phyloP scores from a whole-genome alignment of 2,888 invertebrate species.

The Amblyjoppa proteus region DNA sequence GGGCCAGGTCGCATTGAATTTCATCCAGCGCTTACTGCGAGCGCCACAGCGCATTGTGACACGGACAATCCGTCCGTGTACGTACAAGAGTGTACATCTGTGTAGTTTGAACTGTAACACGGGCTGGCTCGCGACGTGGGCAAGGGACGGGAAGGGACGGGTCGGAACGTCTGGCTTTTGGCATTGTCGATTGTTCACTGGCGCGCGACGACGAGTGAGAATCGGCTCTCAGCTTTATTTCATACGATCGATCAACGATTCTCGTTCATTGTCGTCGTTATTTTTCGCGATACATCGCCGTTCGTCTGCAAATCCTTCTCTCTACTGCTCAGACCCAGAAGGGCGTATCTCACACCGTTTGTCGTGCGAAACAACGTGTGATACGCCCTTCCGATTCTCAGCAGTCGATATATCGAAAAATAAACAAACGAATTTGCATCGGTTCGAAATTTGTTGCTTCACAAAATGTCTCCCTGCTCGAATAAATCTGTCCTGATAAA shows the following conservation, averaged over 20 bases:
- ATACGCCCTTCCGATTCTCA: no score
- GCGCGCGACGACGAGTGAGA: constrained; percentile 72
- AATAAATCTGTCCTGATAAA: background rate
- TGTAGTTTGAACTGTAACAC: constrained; percentile 33
- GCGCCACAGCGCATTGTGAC: background rate
- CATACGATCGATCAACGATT: constrained; percentile 41
- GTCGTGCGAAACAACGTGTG: no score
- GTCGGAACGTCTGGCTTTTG: constrained; percentile 69
- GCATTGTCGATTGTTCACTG: constrained; percentile 75
- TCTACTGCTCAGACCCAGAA: background rate
- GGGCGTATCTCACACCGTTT: background rate
- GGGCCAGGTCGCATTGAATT: constrained; percentile 77
- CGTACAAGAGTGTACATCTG: background rate
- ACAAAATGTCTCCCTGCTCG: background rate
- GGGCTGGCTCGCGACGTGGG: background rate
- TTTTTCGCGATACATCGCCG: constrained; percentile 4
- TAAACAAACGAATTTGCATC: background rate
- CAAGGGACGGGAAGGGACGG: constrained; percentile 13
- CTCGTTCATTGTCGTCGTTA: constrained; percentile 47
- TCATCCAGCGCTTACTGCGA: constrained; percentile 65
- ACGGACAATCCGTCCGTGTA: background rate
- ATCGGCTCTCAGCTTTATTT: constrained; percentile 18
- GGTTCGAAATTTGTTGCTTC: background rate
- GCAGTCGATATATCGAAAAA: background rate
- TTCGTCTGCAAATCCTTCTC: background rate